These are phyloP conservation scores for Gandaritis pyraliata DNA, from an alignment of 2,888 invertebrate species.

Conservation along the genomic window DNA sequence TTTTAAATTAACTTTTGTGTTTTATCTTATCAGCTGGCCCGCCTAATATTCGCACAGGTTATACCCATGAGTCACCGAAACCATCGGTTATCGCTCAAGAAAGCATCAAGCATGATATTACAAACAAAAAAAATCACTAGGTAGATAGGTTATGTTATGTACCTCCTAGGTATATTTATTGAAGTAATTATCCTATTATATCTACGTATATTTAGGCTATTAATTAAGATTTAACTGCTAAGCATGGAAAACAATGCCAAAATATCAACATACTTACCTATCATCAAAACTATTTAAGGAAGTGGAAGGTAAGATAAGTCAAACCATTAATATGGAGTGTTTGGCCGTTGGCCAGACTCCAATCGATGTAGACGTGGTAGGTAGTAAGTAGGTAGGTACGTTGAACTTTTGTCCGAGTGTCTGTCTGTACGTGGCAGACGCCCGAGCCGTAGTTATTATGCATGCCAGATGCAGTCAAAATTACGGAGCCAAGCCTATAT, in stretches of 20 bases:
- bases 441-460: slow-evolving; percentile 19
- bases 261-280: slow-evolving; percentile 36
- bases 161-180: too few relatives aligned
- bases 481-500: slow-evolving; percentile 1
- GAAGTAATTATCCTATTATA: too few relatives aligned
- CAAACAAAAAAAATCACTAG: too few relatives aligned
- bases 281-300: slow-evolving; percentile 63
- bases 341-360: slow-evolving; percentile 74
- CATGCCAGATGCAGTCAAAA: slow-evolving; percentile 18
- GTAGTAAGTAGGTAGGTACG: slow-evolving; percentile 59
- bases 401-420: slow-evolving; percentile 68
- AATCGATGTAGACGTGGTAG: slow-evolving; percentile 51
- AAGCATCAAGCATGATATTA: too few relatives aligned
- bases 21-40: too few relatives aligned
- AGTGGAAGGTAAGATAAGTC: slow-evolving; percentile 60
- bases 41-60: too few relatives aligned
- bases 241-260: slow-evolving; percentile 17
- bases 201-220: too few relatives aligned
- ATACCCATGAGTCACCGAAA: too few relatives aligned
- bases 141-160: too few relatives aligned
- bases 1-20: too few relatives aligned
- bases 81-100: too few relatives aligned
- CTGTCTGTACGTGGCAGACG: slow-evolving; percentile 45
- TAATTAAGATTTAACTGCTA: too few relatives aligned
- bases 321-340: slow-evolving; percentile 72